Conservation (phyloP, 2,113 vertebrate species). For the Tor tambroides region DNA sequence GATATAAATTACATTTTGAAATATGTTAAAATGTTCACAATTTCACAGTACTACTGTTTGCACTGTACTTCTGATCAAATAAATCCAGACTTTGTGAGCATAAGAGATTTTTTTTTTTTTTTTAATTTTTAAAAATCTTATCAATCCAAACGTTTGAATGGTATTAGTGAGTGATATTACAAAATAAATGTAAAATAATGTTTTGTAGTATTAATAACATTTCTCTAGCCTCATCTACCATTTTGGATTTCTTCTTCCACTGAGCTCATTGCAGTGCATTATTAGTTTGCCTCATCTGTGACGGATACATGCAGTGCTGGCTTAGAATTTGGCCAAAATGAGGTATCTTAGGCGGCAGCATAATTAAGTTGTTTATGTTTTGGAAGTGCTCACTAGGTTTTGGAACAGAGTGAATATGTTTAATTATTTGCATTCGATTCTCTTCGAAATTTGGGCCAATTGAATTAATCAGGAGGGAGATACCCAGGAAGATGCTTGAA, state of each 20-base stretch:
- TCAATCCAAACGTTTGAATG: not conserved
- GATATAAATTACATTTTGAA: not conserved
- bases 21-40: too few species aligned
- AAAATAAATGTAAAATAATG: not conserved
- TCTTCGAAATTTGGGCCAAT: not conserved
- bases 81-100: not conserved
- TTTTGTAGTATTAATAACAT: not conserved
- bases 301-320: not conserved
- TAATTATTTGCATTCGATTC: conserved; percentile 11
- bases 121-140: not conserved
- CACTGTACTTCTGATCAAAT: not conserved
- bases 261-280: not conserved
- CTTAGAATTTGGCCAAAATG: conserved; percentile 22
- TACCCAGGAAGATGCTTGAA: not conserved
- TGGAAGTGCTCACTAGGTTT: conserved; percentile 5
- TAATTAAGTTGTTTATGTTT: conserved; percentile 35
- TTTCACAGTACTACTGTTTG: too few species aligned
- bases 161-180: too few species aligned
- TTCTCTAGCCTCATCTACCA: not conserved
- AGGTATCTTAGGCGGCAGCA: conserved; percentile 8
- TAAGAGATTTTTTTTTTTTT: not conserved
- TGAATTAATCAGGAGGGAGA: not conserved
- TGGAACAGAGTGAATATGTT: conserved; percentile 12
- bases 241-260: not conserved
- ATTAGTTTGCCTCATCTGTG: conserved; percentile 26